Conservation (phyloP, 2,113 vertebrate genomes). For the Serinus canaria region DNA sequence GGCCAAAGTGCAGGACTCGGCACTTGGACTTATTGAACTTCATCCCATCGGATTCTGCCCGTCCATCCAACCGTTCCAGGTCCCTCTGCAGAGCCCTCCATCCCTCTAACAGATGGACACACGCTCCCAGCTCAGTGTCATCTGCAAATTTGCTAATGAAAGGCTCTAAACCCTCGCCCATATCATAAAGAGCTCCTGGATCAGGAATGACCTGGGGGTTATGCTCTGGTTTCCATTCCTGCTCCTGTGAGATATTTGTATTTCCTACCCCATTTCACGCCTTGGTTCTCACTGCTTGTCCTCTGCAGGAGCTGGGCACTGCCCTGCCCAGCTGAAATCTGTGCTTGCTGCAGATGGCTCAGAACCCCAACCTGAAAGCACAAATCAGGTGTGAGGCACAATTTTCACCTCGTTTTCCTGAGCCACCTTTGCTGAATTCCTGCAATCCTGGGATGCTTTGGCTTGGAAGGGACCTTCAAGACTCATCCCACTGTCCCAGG, state of each 20-base stretch:
- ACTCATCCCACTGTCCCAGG: not conserved
- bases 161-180: too few species aligned
- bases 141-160: too few species aligned
- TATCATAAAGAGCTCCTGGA: rapidly evolving
- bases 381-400: not conserved
- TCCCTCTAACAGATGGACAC: too few species aligned
- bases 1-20: too few species aligned
- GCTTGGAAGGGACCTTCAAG: not conserved
- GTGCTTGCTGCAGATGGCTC: not conserved
- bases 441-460: not conserved
- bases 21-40: too few species aligned
- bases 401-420: not conserved
- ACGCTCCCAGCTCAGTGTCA: too few species aligned
- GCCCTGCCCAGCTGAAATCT: not conserved
- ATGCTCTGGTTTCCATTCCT: not conserved
- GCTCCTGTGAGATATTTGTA: not conserved
- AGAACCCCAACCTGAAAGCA: not conserved
- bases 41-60: too few species aligned
- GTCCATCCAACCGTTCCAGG: too few species aligned
- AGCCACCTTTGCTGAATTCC: not conserved
- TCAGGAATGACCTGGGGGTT: not conserved
- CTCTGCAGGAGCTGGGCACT: not conserved
- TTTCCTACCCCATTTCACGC: not conserved
- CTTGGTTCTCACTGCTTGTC: not conserved
- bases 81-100: too few species aligned